phyloP scores from a whole-genome alignment of 2,113 vertebrate species.

The Saguinus midas region DNA sequence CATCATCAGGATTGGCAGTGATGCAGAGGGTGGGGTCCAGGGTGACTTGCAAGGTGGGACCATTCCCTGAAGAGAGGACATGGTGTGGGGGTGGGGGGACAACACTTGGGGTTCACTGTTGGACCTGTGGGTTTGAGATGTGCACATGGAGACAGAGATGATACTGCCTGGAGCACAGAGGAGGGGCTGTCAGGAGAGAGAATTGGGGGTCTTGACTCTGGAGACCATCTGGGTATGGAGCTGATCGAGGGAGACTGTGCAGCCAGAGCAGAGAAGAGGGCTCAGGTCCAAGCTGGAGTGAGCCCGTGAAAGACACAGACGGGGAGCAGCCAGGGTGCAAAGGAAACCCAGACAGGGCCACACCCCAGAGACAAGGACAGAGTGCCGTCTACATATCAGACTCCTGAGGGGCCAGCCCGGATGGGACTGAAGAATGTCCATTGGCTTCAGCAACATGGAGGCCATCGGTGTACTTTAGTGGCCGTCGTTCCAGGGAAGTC shows the following conservation, averaged over 20 bases:
- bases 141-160: not conserved
- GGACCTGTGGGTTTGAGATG: not conserved
- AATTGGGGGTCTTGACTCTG: not conserved
- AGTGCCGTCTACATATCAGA: not conserved
- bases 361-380: not conserved
- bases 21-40: not conserved
- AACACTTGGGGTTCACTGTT: not conserved
- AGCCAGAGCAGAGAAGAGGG: accelerated
- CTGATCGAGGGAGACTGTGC: not conserved
- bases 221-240: not conserved
- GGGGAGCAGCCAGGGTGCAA: not conserved
- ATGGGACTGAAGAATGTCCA: not conserved
- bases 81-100: not conserved
- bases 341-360: not conserved
- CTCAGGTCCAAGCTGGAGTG: not conserved
- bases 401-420: not conserved
- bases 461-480: not conserved
- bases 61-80: not conserved
- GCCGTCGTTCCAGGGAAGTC: not conserved
- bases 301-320: not conserved
- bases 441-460: not conserved
- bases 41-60: not conserved
- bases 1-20: accelerated
- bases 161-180: not conserved
- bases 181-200: not conserved